Evolutionary conservation across 2,888 invertebrate species (phyloP), one percentile per base, ranked within the genome.

Genomic region (Luperina testacea): DNA sequence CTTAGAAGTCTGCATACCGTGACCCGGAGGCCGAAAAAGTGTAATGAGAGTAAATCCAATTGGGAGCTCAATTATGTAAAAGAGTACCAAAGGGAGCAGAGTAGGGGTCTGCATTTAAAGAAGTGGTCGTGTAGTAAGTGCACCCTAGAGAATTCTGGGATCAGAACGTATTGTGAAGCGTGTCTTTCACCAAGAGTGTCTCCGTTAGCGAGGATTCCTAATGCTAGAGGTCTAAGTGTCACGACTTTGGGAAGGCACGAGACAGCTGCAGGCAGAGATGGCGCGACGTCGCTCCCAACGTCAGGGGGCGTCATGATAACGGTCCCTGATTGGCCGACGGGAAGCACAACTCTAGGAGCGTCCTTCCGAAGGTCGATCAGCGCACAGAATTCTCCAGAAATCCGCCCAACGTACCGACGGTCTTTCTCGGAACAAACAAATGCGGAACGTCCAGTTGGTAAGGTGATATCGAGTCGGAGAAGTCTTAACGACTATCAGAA

Each of bases 121-220:
- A 97, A 97, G 73, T 98, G 98, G 98, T 97, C 98, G 24, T 98
- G 98, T 91, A 97, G 97, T 88, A 97, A 98, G 90, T 98, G 98
- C 92, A 98, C 98, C 0, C 94, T 98, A 59, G 97, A 98, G 87
- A 98, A 98, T 94, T 97, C 97, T 74, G 97, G 97, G 0, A 97
- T 97, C 51, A 96, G 97, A 82, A 97, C 97, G 11, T 97, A 98
- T 81, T 98, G 98, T 93, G 98, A 98, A 89, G 98, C 98, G 0
- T 98, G 98, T 90, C 97, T 98, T 88, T 97, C 98, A 0, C 98
- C 98, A 0, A 95, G 97, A 87, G 96, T 96, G 11, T 94, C 94
- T 7, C 94, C 94, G 0, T 79, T 96, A 45, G 90, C 96, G 0
- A 91, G 96, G 72, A 93, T 95, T 65, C 94, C 96, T 2, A 96